These are phyloP conservation scores for Australoheros facetus DNA, from an alignment of 2,797 vertebrate genomes.

Conservation along the genomic window DNA sequence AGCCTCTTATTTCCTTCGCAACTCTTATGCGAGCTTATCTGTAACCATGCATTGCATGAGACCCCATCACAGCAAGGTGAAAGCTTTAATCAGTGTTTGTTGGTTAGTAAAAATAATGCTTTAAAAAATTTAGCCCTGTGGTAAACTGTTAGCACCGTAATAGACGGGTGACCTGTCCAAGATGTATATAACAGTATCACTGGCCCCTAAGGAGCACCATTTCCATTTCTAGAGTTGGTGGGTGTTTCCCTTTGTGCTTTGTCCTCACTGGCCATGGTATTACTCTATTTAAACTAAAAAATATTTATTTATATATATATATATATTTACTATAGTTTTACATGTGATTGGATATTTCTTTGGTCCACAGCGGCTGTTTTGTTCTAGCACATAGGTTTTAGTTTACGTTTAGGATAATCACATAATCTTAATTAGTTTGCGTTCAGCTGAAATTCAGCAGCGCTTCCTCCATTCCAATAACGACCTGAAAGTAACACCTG, in stretches of 20 bases:
- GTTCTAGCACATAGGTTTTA: background rate
- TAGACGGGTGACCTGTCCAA: background rate
- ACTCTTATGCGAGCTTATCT: too few relatives aligned
- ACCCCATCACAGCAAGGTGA: too few relatives aligned
- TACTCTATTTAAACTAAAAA: background rate
- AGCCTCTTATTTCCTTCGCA: too few relatives aligned
- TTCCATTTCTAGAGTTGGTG: too few relatives aligned
- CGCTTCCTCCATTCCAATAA: background rate
- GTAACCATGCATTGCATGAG: too few relatives aligned
- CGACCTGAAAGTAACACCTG: constrained; percentile 22
- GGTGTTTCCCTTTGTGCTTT: background rate
- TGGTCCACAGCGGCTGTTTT: background rate
- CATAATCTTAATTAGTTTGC: background rate
- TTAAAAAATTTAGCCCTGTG: background rate
- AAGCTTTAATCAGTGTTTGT: background rate
- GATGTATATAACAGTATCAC: background rate
- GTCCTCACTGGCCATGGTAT: background rate
- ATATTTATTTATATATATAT: background rate
- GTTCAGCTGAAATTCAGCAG: background rate
- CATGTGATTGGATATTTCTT: background rate
- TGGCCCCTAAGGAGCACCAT: too few relatives aligned
- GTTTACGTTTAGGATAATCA: background rate
- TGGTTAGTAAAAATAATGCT: background rate
- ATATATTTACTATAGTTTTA: background rate
- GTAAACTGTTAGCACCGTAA: background rate